Evolutionary conservation across 2,113 vertebrate genomes (phyloP).

Genomic region (Antechinus stuartii): DNA sequence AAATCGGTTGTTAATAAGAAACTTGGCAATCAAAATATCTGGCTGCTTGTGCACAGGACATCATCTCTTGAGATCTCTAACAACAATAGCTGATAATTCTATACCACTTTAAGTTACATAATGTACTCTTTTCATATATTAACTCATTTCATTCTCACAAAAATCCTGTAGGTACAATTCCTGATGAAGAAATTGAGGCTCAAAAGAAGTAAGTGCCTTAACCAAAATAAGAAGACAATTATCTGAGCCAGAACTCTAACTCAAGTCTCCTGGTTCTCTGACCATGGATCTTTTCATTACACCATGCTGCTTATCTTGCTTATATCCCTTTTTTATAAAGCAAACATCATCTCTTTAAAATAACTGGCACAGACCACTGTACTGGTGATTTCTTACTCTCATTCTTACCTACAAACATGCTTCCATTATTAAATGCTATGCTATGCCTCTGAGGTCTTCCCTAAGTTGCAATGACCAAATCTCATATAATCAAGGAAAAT

Average conservation of each 20-base stretch:
- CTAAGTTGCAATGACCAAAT: background rate
- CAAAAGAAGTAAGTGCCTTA: background rate
- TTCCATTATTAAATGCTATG: background rate
- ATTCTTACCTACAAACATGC: background rate
- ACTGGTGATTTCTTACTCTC: background rate
- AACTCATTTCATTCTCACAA: background rate
- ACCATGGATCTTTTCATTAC: background rate
- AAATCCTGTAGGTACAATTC: background rate
- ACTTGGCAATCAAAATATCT: background rate
- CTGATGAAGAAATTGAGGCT: background rate
- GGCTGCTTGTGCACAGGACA: background rate
- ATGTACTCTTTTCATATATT: background rate
- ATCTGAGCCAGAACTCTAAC: background rate
- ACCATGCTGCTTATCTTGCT: background rate
- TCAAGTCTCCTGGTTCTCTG: background rate
- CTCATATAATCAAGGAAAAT: background rate
- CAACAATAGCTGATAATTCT: background rate
- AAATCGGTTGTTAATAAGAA: conserved; percentile 7
- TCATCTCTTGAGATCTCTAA: background rate
- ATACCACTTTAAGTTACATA: background rate
- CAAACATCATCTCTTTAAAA: background rate
- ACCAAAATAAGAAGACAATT: background rate
- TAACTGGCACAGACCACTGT: background rate
- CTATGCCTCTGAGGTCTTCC: background rate
- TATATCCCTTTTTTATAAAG: background rate